phyloP scores from a whole-genome alignment of 1,140 invertebrate species.

The Periplaneta americana region DNA sequence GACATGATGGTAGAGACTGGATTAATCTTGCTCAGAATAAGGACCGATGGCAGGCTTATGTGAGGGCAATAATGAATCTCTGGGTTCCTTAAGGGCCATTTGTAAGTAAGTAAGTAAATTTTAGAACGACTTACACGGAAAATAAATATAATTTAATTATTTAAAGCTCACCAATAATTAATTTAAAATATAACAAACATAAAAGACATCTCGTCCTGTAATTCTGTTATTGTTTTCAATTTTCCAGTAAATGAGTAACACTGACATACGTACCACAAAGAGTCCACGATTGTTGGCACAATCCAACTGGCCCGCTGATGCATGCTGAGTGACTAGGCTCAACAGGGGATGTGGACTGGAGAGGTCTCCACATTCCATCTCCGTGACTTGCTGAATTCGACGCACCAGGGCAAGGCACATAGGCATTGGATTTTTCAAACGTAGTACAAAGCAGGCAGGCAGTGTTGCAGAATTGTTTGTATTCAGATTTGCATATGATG shows the following conservation, averaged over 20 bases:
- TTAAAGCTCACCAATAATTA: too few relatives aligned
- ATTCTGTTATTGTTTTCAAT: too few relatives aligned
- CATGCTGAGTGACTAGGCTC: slow-evolving; percentile 66
- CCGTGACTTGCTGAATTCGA: slow-evolving; percentile 66
- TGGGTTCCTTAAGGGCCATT: too few relatives aligned
- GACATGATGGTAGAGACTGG: too few relatives aligned
- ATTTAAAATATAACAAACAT: too few relatives aligned
- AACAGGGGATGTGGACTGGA: slow-evolving; percentile 61
- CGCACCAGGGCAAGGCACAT: slow-evolving; percentile 71
- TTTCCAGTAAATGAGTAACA: not conserved
- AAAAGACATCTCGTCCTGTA: too few relatives aligned
- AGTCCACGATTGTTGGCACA: slow-evolving; percentile 64
- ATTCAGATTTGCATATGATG: slow-evolving; percentile 72
- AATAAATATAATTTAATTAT: too few relatives aligned
- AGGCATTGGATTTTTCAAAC: slow-evolving; percentile 80
- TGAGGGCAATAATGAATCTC: too few relatives aligned
- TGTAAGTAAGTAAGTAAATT: too few relatives aligned
- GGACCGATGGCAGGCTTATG: too few relatives aligned
- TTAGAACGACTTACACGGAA: too few relatives aligned
- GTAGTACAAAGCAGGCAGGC: slow-evolving; percentile 86
- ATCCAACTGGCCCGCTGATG: slow-evolving; percentile 61
- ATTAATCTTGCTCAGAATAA: too few relatives aligned
- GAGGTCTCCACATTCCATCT: slow-evolving; percentile 62
- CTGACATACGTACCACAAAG: slow-evolving; percentile 63
- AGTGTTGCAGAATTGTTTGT: slow-evolving; percentile 80